Conservation (phyloP, 2,888 invertebrate species). For the Tipula helvola region DNA sequence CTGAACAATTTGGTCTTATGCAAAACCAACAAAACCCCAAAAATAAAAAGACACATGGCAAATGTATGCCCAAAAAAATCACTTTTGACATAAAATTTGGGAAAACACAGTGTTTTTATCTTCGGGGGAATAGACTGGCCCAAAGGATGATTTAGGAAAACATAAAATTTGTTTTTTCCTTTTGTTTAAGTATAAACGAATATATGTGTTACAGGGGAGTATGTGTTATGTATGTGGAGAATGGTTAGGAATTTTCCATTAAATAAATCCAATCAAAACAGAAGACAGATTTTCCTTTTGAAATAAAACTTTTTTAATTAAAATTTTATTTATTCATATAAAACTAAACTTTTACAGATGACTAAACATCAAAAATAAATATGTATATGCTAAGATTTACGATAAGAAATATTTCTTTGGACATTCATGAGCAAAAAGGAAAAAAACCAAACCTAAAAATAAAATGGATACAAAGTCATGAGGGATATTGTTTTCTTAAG, state of each 20-base stretch:
- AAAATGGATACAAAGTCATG: background rate
- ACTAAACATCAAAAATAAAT: background rate
- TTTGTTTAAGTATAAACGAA: background rate
- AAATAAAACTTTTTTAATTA: conserved; percentile 4
- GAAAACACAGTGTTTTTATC: background rate
- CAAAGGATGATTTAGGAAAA: background rate
- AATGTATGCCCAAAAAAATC: background rate
- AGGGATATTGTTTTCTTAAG: background rate
- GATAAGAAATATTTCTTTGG: background rate
- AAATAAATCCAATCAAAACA: background rate
- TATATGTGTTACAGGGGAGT: background rate
- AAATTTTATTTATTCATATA: background rate
- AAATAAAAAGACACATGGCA: background rate
- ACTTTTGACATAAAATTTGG: background rate
- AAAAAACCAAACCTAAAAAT: background rate
- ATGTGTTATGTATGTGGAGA: background rate
- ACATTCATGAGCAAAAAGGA: background rate
- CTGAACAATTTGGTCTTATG: background rate
- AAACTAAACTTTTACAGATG: background rate
- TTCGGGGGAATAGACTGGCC: background rate
- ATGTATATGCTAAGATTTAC: background rate
- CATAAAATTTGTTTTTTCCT: background rate
- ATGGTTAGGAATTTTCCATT: background rate
- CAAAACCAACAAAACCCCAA: background rate
- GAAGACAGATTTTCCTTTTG: background rate